phyloP scores from a whole-genome alignment of 2,113 vertebrate genomes.

The Sebastes schlegelii region DNA sequence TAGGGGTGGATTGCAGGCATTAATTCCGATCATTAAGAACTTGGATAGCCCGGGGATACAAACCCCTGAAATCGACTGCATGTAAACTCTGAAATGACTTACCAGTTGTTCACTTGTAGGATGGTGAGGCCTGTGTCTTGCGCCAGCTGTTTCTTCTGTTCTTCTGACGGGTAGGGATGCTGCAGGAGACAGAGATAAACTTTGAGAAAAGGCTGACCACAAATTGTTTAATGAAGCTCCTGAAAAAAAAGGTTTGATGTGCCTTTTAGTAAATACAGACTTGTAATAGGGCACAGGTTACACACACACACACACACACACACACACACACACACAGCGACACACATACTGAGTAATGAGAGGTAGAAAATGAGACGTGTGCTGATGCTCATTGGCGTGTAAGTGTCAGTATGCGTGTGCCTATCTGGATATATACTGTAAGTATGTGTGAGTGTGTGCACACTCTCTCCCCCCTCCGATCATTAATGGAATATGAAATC shows the following conservation, averaged over 20 bases:
- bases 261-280: conserved; percentile 36
- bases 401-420: conserved; percentile 49
- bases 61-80: conserved; percentile 69
- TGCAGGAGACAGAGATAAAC: conserved; percentile 72
- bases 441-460: conserved; percentile 45
- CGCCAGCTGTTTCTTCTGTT: conserved; percentile 99
- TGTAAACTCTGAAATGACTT: conserved; percentile 86
- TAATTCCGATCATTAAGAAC: conserved; percentile 83
- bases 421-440: conserved; percentile 43
- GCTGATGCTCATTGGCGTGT: conserved; percentile 42
- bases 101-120: conserved; percentile 99
- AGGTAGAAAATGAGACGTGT: conserved; percentile 50
- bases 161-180: conserved; percentile 99
- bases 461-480: conserved; percentile 70
- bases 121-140: conserved; percentile 99
- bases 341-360: conserved; percentile 32
- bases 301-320: conserved; percentile 27
- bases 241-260: conserved; percentile 9
- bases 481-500: conserved; percentile 97
- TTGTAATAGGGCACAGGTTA: conserved; percentile 43
- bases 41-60: conserved; percentile 77
- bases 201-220: conserved; percentile 39
- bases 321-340: conserved; percentile 22
- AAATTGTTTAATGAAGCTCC: conserved; percentile 63
- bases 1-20: conserved; percentile 62